Evolutionary conservation across 1,140 invertebrate species (phyloP), one percentile per base, ranked within the genome.

Genomic region (Coenobita brevimanus): DNA sequence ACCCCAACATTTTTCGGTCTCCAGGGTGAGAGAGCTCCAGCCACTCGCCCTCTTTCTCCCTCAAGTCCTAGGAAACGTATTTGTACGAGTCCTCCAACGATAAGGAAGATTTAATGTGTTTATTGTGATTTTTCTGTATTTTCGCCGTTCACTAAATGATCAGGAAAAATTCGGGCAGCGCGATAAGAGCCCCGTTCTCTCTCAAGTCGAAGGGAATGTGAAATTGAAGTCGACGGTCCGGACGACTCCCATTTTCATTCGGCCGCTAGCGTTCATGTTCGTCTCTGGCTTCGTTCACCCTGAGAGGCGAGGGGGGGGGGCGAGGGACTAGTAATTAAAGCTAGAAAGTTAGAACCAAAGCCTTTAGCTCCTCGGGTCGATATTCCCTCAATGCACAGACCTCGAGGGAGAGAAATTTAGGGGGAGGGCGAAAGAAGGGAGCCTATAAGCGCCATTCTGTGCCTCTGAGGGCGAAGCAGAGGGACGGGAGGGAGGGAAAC

Each of bases 111-210:
- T 87, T 87, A 87, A 87, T 81, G 85, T 81, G 85, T 81, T 87
- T 87, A 87, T 87, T 87, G 85, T 87, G 75, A 87, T 87, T 87
- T 87, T 87, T 87, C 85, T 87, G 85, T 87, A 87, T 87, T 87
- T 87, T 87, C 85, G 54, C 76, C 85, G 85, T 87, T 87, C 85
- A 87, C 85, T 87, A 87, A 87, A 87, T 87, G 85, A 87, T 87
- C 85, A 87, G 85, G 85, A 87, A 87, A 87, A 87, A 87, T 87
- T 87, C 85, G 75, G 85, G 85, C 67, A 80, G 85, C 71, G 85
- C 85, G 85, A 87, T 87, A 87, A 87, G 85, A 87, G 85, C 85
- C 75, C 85, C 85, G 85, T 87, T 87, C 71, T 87, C 85, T 87
- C 85, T 87, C 85, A 76, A 87, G 85, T 87, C 85, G 85, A 87